Percentiles rank a stretch among this genome's conserved stretches.
These are phyloP conservation scores for Drosophila eugracilis DNA, from an alignment of 1,140 invertebrate genomes.

Conservation along the genomic window DNA sequence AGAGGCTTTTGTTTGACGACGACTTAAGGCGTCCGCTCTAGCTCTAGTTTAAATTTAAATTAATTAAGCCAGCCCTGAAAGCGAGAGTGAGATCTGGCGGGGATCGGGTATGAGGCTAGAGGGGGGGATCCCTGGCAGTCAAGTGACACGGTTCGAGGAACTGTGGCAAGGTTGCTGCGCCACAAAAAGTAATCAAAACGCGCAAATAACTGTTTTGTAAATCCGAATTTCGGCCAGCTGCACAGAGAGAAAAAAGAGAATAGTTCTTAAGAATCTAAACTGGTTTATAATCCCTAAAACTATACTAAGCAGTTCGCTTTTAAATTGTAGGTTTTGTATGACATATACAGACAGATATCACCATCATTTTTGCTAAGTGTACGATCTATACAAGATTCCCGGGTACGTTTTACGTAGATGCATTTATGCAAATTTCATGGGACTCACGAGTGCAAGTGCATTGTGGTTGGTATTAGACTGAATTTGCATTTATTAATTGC, in stretches of 20 bases:
- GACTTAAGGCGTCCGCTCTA: slow-evolving; percentile 51
- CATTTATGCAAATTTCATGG: slow-evolving; percentile 32
- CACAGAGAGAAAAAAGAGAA: background rate
- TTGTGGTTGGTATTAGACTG: background rate
- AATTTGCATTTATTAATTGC: slow-evolving; percentile 35
- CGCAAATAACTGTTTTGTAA: slow-evolving; percentile 3
- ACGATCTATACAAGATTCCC: background rate
- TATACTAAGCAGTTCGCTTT: no score
- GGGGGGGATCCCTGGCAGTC: slow-evolving; percentile 17
- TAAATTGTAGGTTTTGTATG: no score
- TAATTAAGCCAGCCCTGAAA: slow-evolving; percentile 65
- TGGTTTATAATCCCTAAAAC: no score
- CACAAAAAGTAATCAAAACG: slow-evolving; percentile 8
- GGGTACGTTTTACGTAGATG: slow-evolving; percentile 7
- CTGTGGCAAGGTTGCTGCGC: slow-evolving; percentile 59
- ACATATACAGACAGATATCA: no score
- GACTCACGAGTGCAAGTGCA: slow-evolving; percentile 32
- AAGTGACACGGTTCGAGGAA: slow-evolving; percentile 53
- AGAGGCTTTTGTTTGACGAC: slow-evolving; percentile 63
- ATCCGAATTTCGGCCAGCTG: slow-evolving; percentile 20
- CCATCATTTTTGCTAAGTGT: background rate
- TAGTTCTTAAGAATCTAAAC: no score
- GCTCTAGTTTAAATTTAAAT: slow-evolving; percentile 70
- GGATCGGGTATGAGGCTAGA: background rate
- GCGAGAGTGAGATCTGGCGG: slow-evolving; percentile 52